Conservation (phyloP, 1,140 invertebrate species). For the Drosophila pachea region DNA sequence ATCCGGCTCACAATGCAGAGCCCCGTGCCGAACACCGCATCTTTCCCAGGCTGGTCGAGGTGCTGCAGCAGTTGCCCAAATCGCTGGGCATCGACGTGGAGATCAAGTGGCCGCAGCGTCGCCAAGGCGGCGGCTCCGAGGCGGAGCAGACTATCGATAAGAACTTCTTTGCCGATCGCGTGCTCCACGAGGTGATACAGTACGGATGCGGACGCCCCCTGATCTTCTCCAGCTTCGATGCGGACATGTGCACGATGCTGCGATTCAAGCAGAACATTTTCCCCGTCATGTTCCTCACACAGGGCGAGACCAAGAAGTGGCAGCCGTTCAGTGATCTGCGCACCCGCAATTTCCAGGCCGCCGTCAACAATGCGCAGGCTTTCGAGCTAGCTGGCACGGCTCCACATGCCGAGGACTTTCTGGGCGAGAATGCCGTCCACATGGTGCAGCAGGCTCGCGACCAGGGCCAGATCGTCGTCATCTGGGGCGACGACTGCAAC, state of each 20-base stretch:
- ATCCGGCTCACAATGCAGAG: constrained; percentile 68
- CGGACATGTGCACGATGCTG: constrained; percentile 95
- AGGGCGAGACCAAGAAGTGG: constrained; percentile 90
- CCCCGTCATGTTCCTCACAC: constrained; percentile 94
- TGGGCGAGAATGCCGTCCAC: constrained; percentile 84
- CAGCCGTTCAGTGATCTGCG: constrained; percentile 90
- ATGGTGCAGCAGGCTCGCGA: constrained; percentile 87
- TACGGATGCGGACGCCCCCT: constrained; percentile 88
- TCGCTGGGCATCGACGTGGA: constrained; percentile 96
- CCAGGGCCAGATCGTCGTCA: constrained; percentile 91
- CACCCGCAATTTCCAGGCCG: constrained; percentile 88
- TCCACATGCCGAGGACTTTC: constrained; percentile 93
- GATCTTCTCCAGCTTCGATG: constrained; percentile 96
- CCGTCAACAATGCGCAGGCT: constrained; percentile 88
- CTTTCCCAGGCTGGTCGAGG: constrained; percentile 92
- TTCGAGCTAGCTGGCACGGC: constrained; percentile 92
- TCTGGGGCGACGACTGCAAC: constrained; percentile 97
- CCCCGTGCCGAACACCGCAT: constrained; percentile 89
- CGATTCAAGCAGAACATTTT: constrained; percentile 96
- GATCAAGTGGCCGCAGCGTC: constrained; percentile 95
- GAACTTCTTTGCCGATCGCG: constrained; percentile 91
- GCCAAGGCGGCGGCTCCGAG: constrained; percentile 91
- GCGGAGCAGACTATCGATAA: constrained; percentile 94
- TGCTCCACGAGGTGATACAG: constrained; percentile 87
- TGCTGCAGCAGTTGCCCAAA: constrained; percentile 87